phyloP scores from a whole-genome alignment of 2,888 invertebrate genomes.

The Ophion ellenae region DNA sequence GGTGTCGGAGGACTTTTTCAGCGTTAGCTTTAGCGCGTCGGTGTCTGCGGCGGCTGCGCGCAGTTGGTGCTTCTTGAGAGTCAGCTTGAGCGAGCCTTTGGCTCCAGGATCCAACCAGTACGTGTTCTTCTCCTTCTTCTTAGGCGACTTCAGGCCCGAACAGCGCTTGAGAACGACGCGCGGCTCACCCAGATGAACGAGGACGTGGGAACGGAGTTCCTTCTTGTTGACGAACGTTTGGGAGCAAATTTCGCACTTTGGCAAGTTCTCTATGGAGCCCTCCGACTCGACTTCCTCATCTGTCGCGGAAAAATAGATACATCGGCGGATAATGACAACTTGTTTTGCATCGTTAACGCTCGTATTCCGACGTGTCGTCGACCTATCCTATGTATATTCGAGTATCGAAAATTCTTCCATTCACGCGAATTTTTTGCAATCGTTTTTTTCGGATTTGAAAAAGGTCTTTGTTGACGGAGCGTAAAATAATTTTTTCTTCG shows the following conservation, averaged over 20 bases:
- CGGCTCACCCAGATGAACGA: constrained; percentile 78
- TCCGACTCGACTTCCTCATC: constrained; percentile 71
- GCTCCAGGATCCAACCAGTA: constrained; percentile 79
- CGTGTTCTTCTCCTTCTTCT: constrained; percentile 73
- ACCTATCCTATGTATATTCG: background rate
- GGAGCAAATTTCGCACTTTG: constrained; percentile 79
- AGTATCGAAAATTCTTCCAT: background rate
- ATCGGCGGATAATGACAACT: background rate
- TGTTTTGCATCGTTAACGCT: background rate
- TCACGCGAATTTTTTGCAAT: background rate
- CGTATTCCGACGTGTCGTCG: background rate
- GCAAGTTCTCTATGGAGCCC: constrained; percentile 66
- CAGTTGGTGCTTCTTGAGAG: constrained; percentile 77
- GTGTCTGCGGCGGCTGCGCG: constrained; percentile 69
- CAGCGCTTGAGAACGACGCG: constrained; percentile 79
- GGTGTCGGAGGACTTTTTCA: constrained; percentile 79
- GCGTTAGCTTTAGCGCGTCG: constrained; percentile 77
- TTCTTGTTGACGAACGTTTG: constrained; percentile 77
- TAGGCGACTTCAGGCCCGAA: constrained; percentile 71
- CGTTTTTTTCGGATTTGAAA: background rate
- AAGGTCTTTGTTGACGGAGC: background rate
- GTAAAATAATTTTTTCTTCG: background rate
- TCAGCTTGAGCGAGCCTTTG: constrained; percentile 79
- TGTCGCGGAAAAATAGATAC: background rate
- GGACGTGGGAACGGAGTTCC: constrained; percentile 77